A percentile compares a stretch with the other conserved stretches of the same genome.
Evolutionary conservation across 1,140 invertebrate genomes (phyloP).

Genomic region (Ptiloglossa arizonensis): DNA sequence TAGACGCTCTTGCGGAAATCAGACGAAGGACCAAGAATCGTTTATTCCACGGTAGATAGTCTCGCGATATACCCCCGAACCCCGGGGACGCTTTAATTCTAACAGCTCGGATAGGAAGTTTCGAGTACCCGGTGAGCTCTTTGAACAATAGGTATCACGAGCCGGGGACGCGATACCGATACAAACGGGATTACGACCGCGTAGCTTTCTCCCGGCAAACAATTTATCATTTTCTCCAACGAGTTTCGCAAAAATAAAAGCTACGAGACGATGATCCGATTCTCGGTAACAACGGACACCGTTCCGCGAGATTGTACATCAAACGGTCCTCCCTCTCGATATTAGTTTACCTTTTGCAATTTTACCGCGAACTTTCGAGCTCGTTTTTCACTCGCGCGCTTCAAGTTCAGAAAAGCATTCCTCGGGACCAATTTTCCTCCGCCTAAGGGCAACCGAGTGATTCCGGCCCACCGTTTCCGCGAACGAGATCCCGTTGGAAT

Average conservation of each 20-base stretch:
- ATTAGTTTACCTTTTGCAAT: slow-evolving; percentile 11
- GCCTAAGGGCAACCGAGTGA: background rate
- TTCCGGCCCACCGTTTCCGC: too few species aligned
- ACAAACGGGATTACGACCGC: background rate
- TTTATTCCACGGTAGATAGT: background rate
- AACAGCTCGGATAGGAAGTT: background rate
- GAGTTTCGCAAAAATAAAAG: background rate
- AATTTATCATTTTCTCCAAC: background rate
- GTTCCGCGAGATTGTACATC: background rate
- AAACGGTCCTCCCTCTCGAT: background rate
- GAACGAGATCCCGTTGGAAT: too few species aligned
- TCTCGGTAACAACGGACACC: background rate
- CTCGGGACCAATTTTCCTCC: too few species aligned
- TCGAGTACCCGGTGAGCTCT: background rate
- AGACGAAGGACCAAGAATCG: background rate
- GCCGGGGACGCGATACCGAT: background rate
- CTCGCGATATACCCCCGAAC: background rate
- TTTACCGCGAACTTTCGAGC: too few species aligned
- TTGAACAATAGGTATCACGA: slow-evolving; percentile 2
- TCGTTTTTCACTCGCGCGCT: background rate
- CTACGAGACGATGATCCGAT: background rate
- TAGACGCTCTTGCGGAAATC: background rate
- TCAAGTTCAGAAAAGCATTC: background rate
- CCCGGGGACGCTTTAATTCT: slow-evolving; percentile 12
- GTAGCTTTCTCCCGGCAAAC: background rate